Base-by-base conservation (phyloP, 2,888 invertebrate species). In the Dasysyrphus albostriatus region DNA sequence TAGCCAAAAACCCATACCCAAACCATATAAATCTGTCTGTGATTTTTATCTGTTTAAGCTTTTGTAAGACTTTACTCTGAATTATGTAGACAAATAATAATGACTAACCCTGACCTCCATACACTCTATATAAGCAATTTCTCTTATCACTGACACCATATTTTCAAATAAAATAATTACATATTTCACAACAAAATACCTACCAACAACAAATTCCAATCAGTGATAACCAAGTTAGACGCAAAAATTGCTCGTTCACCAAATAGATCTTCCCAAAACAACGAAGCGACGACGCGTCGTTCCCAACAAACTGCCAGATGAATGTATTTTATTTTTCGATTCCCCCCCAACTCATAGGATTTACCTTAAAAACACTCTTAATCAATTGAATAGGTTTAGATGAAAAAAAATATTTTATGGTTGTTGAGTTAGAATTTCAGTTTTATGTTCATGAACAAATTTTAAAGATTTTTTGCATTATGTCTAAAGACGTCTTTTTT, bases 61-160 rank as follows among this genome's bases (percentile, higher is more conserved):
- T 32, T 24, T 24, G 3, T 2, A 8, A 49, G 37, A 69, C 9
- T 69, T 51, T 24, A 24, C 19, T 51, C 37, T 37, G 12, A 24
- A 37, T 37, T 51, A 37, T 44, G n/a, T 29, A 6, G 19, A 34
- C 16, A 49, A n/a, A 4, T 7, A 16, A 39, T 51, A 19, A 19
- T 24, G 14, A 51, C 16, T 39, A 39, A 54, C 39, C 24, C 29
- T 54, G 24, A 54, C 69, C 39, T 24, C 39, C 37, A 54, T 24
- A 69, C n/a, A 9, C 4, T 39, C 10, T 39, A 4, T 16, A 14
- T 10, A 65, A n/a, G 1, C 10, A 10, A 29, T n/a, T n/a, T 2
- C 29, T 39, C 54, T 69, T 69, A 69, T 69, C 69, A 9, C 51
- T 29, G 24, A n/a, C 19, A 69, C 54, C 51, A 54, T 54, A 69